Evolutionary conservation across 1,140 invertebrate species (phyloP), one percentile per base, ranked within the genome.

Genomic region (Drosophila lini): DNA sequence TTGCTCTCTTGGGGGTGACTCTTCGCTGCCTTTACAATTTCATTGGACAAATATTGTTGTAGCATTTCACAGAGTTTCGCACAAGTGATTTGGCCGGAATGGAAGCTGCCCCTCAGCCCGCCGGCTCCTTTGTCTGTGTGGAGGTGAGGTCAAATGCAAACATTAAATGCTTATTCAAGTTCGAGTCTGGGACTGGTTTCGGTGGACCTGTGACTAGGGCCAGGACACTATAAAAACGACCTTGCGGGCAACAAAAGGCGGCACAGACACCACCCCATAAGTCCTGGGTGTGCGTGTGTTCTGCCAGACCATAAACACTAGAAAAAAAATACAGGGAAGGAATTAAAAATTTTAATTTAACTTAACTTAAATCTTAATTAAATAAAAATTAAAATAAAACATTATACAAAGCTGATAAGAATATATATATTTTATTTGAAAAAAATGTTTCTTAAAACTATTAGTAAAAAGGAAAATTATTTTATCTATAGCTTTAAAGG

Each of bases 181-280:
- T 75, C 59, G 64, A 76, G 64, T 56, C 47, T 41, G 36, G 62
- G 55, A 59, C 40, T 77, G 74, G 74, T 78, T 61, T 65, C 78
- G 68, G 31, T 42, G 57, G 53, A 34, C 53, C 78, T 62, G 55
- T 50, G 57, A 55, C 40, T 64, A 41, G 44, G 68, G 55, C 60
- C 78, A 74, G 74, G 74, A 75, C 73, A 88, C 83, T 86, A 86
- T 74, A 83, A 83, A 86, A 83, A 83, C 83, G 83, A 86, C 83
- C 83, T 86, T 86, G 83, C 80, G 80, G 53, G 63, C 84, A 88
- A 85, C 83, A 86, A 85, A 82, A 85, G 81, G 44, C 78, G 70
- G 48, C 25, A 52, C 74, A 79, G 63, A 70, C 73, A 56, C 70
- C 64, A 63, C 78, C 64, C 53, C 47, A 48, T 22, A 25, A 10